Conservation (phyloP, 37 sponge, comb jelly and placozoan species). For the Mnemiopsis leidyi region DNA sequence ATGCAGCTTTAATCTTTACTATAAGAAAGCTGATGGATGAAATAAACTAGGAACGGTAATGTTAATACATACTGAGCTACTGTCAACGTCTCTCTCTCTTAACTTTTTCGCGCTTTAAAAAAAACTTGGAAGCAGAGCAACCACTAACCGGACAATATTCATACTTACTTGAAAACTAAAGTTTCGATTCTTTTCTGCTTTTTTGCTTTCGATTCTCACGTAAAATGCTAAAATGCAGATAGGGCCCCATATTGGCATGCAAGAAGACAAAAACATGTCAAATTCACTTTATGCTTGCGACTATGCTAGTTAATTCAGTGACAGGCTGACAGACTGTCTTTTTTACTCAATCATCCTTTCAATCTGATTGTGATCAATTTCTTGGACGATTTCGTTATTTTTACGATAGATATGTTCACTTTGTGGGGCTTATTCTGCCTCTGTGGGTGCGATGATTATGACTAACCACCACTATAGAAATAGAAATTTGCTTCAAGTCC, state of each 20-base stretch:
- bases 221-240: background rate
- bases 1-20: too few species aligned
- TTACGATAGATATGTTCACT: background rate
- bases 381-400: background rate
- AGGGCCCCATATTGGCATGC: background rate
- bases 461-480: background rate
- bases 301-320: background rate
- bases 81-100: too few species aligned
- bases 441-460: background rate
- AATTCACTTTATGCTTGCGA: background rate
- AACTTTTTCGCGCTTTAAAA: too few species aligned
- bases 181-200: too few species aligned
- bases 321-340: background rate
- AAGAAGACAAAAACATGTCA: background rate
- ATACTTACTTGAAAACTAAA: too few species aligned
- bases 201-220: background rate
- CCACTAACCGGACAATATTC: too few species aligned
- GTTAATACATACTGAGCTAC: too few species aligned
- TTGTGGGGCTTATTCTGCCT: too few species aligned
- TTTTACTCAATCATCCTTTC: background rate
- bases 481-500: too few species aligned
- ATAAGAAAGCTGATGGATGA: too few species aligned
- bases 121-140: too few species aligned
- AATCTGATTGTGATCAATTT: background rate
- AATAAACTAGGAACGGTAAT: too few species aligned